Evolutionary conservation across 2,113 vertebrate species (phyloP).

Genomic region (Ophthalmolycus amberensis): DNA sequence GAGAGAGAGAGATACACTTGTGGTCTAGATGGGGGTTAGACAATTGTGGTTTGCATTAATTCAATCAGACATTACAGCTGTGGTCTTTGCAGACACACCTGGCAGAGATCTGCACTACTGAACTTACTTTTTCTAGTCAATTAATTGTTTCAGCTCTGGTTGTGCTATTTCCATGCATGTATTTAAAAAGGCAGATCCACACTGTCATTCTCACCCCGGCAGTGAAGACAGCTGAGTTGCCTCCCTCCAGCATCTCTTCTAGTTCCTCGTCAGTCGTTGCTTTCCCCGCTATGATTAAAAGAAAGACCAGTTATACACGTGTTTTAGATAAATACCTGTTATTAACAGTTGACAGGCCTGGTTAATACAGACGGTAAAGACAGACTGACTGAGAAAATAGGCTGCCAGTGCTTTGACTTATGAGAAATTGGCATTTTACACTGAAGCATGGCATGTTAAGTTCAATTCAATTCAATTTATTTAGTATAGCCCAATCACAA

Average conservation of each 20-base stretch:
- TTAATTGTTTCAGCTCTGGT: neutral
- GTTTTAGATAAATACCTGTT: neutral
- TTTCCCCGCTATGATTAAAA: slow-evolving; percentile 87
- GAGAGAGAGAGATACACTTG: too few relatives aligned
- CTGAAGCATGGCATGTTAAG: neutral
- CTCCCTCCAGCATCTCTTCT: slow-evolving; percentile 96
- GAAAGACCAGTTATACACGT: neutral
- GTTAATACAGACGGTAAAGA: neutral
- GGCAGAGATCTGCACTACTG: neutral
- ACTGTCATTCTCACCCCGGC: slow-evolving; percentile 86
- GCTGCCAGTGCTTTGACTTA: too few relatives aligned
- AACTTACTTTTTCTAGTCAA: neutral
- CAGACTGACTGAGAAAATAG: neutral
- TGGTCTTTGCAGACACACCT: too few relatives aligned
- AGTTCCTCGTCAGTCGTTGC: slow-evolving; percentile 92
- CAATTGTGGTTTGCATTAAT: too few relatives aligned
- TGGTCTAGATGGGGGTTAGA: too few relatives aligned
- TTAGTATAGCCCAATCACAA: too few relatives aligned
- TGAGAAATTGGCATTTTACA: neutral
- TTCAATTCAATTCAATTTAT: too few relatives aligned
- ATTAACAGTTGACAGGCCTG: neutral
- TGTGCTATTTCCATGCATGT: neutral
- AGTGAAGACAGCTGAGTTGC: slow-evolving; percentile 92
- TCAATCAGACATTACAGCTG: too few relatives aligned
- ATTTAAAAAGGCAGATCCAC: neutral